Evolutionary conservation across 2,113 vertebrate species (phyloP), one percentile per base, ranked within the genome.

Genomic region (Gulo gulo): DNA sequence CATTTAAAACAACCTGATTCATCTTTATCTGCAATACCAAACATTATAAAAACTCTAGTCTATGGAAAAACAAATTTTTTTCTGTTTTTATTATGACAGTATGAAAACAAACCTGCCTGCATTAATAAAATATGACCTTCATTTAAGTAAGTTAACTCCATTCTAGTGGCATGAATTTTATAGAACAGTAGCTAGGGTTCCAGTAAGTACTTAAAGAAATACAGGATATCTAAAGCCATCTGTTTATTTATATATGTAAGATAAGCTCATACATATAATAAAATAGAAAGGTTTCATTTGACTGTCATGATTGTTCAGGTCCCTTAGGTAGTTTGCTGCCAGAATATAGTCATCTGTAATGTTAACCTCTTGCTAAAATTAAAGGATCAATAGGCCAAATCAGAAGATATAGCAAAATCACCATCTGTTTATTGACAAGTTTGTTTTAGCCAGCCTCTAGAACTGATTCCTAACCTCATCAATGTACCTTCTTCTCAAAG

Each of bases 31-130:
- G 20, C 45, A 92, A 82, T 50, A 21, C 13, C 61, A 97, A 67
- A 42, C 67, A 93, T 61, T 93, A 50, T 84, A 91, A 96, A 96
- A 61, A 61, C 31, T 91, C 45, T 94, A 89, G 63, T 45, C 85
- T 81, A 85, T 8, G 71, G 80, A 55, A 59, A 96, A 13, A 57
- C 50, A 95, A 81, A 76, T 36, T 36, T 59, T 26, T 89, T 94
- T 20, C 42, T 74, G 9, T 57, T 92, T 85, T 93, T 74, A 95
- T 76, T 80, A 65, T 21, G 36, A 26, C 31, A 76, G 10, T 69
- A 85, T 83, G 36, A 80, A 97, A 71, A 91, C 67, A 87, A 59
- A 95, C 71, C 59, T 65, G 73, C 57, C 20, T 55, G 31, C 29
- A 90, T 92, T 61, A 90, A 85, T 2, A 59, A 79, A 94, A 65